Evolutionary conservation across 2,888 invertebrate genomes (phyloP), one percentile per base, ranked within the genome.

Genomic region (Bibio marci): DNA sequence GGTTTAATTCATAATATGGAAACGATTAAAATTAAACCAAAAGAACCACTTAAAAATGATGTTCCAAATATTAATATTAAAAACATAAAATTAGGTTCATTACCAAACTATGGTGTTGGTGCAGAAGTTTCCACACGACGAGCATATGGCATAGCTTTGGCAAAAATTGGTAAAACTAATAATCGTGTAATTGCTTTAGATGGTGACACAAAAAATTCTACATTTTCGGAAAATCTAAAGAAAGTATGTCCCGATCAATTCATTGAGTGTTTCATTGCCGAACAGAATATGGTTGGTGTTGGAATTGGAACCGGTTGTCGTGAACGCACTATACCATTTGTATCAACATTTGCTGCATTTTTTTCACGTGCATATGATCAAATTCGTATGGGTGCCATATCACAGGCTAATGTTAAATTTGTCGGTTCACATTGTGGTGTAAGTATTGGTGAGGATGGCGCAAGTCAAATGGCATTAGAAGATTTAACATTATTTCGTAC

Each of bases 391-490:
- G 98, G 91, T 15, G 98, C 97, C 37, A 94, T 99, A 58, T 95
- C 95, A 28, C 94, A 94, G 69, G 85, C 90, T 18, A 95, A 98
- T 63, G 82, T 90, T 15, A 98, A 97, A 65, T 87, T 94, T 60
- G 88, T 70, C 43, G 95, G 95, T 1, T 97, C 97, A 0, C 98
- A 98, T 65, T 92, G 90, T 62, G 98, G 98, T 32, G 83, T 95
- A 17, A 91, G 91, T 53, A 99, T 98, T 64, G 98, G 95, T 26
- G 95, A 95, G 65, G 97, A 97, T 65, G 97, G 97, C 0, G 97
- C 98, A 14, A 90, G 90, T 41, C 98, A 99, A 67, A 98, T 99
- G 98, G 98, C 91, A 4, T 70, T 98, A n/a, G 98, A 98, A 65
- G 98, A 99, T 62, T 60, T 98, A 42, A 87, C 92, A 2, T 71